A percentile compares a stretch with the other conserved stretches of the same genome.
Evolutionary conservation across 2,113 vertebrate genomes (phyloP).

Genomic region (Triplophysa rosa): DNA sequence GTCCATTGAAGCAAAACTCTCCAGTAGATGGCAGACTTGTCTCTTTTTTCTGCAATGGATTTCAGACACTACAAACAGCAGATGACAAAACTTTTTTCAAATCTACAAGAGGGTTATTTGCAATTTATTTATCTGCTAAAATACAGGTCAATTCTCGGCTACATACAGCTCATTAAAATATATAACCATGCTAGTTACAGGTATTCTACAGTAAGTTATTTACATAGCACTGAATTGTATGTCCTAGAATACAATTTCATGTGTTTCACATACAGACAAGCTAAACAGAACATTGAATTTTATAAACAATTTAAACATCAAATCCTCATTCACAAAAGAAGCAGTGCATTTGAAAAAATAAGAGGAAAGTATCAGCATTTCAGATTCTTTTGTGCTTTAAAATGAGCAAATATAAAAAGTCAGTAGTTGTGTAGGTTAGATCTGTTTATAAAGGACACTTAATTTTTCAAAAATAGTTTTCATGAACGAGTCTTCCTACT

Average conservation of each 20-base stretch:
- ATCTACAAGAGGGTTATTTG: constrained; percentile 55
- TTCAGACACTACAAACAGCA: constrained; percentile 29
- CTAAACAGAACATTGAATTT: constrained; percentile 46
- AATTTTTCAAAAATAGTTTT: constrained; percentile 35
- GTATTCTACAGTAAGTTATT: constrained; percentile 55
- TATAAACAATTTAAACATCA: constrained; percentile 40
- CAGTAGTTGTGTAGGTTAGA: constrained; percentile 51
- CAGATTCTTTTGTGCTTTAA: constrained; percentile 55
- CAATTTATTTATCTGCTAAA: constrained; percentile 57
- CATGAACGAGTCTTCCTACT: constrained; percentile 33
- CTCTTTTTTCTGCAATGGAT: background rate
- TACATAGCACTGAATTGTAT: constrained; percentile 46
- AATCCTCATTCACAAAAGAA: constrained; percentile 53
- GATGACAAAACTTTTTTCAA: constrained; percentile 48
- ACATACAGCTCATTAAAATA: constrained; percentile 59
- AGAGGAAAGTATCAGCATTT: constrained; percentile 46
- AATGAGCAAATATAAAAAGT: constrained; percentile 52
- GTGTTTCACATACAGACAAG: constrained; percentile 44
- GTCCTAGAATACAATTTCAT: constrained; percentile 50
- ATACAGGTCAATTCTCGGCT: constrained; percentile 55
- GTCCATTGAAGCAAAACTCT: background rate
- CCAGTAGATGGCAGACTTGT: constrained; percentile 48
- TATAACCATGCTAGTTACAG: constrained; percentile 63
- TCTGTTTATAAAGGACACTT: constrained; percentile 54
- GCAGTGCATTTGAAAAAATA: constrained; percentile 56